phyloP scores from a whole-genome alignment of 1,140 invertebrate species.

The Hylyphantes graminicola region DNA sequence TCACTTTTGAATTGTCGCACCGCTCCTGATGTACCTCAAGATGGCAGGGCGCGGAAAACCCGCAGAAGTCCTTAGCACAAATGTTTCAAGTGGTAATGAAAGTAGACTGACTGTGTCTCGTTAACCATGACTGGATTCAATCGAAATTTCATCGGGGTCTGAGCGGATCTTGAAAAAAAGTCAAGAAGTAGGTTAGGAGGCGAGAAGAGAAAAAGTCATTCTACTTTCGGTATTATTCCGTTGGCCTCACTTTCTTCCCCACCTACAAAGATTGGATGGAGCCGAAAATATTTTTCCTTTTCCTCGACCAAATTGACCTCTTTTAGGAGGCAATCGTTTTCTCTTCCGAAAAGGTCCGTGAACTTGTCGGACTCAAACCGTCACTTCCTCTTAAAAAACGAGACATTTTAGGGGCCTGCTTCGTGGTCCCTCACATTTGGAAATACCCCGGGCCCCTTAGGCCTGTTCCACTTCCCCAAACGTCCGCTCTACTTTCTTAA shows the following conservation, averaged over 20 bases:
- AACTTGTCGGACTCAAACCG: slow-evolving; percentile 45
- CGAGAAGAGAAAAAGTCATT: slow-evolving; percentile 50
- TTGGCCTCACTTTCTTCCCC: slow-evolving; percentile 50
- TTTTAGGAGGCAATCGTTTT: slow-evolving; percentile 28
- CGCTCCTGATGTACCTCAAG: too few relatives aligned
- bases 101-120: slow-evolving; percentile 12
- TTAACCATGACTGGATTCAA: slow-evolving; percentile 47
- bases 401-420: slow-evolving; percentile 29
- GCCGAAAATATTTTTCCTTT: slow-evolving; percentile 56
- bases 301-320: slow-evolving; percentile 54
- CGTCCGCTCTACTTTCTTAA: slow-evolving; percentile 14
- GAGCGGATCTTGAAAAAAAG: slow-evolving; percentile 19
- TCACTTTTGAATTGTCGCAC: too few relatives aligned
- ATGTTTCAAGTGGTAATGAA: slow-evolving; percentile 34
- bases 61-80: neutral
- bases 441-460: neutral
- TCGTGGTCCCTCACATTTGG: slow-evolving; percentile 3
- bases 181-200: slow-evolving; percentile 51
- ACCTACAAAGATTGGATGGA: slow-evolving; percentile 40
- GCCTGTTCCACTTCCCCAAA: slow-evolving; percentile 36
- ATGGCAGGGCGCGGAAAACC: too few relatives aligned
- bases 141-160: slow-evolving; percentile 46
- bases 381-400: neutral
- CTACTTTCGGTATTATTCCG: slow-evolving; percentile 38
- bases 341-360: slow-evolving; percentile 46